Conservation (phyloP, 2,113 vertebrate species). For the Hippotragus niger region DNA sequence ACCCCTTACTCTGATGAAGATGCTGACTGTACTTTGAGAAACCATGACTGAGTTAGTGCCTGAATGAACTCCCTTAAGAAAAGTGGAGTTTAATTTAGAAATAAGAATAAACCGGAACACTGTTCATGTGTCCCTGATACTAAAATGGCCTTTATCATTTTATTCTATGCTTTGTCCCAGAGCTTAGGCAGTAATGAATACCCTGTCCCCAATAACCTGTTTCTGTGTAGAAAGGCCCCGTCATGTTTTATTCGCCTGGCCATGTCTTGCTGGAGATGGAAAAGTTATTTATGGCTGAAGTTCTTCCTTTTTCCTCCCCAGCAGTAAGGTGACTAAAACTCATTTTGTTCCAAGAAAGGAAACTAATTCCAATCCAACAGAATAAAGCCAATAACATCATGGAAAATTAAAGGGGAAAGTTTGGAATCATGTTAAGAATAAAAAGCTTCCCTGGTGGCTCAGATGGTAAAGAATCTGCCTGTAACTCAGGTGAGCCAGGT, state of each 20-base stretch:
- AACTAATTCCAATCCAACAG: not conserved
- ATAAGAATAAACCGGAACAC: not conserved
- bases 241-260: not conserved
- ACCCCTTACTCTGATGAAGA: not conserved
- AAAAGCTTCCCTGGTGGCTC: not conserved
- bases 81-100: not conserved
- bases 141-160: not conserved
- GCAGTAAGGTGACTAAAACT: slow-evolving; percentile 1
- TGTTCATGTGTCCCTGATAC: not conserved
- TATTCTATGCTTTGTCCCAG: not conserved
- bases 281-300: not conserved
- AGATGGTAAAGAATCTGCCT: not conserved
- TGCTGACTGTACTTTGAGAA: not conserved
- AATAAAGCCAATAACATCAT: not conserved
- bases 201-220: not conserved
- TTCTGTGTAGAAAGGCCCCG: not conserved
- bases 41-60: not conserved
- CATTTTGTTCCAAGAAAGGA: not conserved
- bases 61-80: not conserved
- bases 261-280: not conserved
- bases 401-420: not conserved
- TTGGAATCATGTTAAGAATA: not conserved
- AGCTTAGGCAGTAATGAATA: not conserved
- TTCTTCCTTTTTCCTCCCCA: not conserved
- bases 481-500: not conserved